Evolutionary conservation across 2,113 vertebrate genomes (phyloP), one percentile per base, ranked within the genome.

Genomic region (Syrmaticus mikado): DNA sequence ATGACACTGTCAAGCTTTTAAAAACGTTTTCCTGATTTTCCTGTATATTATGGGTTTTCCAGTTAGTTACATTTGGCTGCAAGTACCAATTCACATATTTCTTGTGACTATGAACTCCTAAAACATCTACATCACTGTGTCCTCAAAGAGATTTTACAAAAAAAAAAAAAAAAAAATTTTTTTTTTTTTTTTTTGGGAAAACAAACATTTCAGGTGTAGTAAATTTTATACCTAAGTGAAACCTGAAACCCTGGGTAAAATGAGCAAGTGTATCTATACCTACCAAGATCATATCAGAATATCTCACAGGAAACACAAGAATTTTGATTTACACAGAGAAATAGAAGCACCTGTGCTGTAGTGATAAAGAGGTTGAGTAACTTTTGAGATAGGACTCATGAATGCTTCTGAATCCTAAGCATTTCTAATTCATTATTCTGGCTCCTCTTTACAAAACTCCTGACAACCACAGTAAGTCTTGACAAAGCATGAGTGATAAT

Each of bases 381-480:
- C 16, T 82, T 93, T 19, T 77, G 65, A 86, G 77, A 66, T 50
- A 55, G 4, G 70, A n/a, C 30, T 61, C 21, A 62, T 28, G 27
- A 74, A 16, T 66, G 60, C 18, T 73, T 64, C 55, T 52, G 85
- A 91, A 84, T 74, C 65, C 70, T 84, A 66, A 66, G 61, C 32
- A 71, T 65, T 87, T 89, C 73, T 64, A 86, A 91, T 52, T 43
- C 34, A 52, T 91, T 82, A 82, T 75, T 93, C 41, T 34, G 77
- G 53, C 76, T 89, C 32, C 36, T 61, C 85, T 85, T 41, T 45
- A 60, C 22, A 90, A 92, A 85, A 21, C 21, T 78, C n/a, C 64
- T 82, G 67, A 88, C 85, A 90, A 71, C 21, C 45, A 61, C 43
- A 48, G 17, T 40, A 53, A 89, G 10, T 48, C 64, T 78, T 86